Evolutionary conservation across 2,797 vertebrate genomes (phyloP).

Genomic region (Malurus splendens): DNA sequence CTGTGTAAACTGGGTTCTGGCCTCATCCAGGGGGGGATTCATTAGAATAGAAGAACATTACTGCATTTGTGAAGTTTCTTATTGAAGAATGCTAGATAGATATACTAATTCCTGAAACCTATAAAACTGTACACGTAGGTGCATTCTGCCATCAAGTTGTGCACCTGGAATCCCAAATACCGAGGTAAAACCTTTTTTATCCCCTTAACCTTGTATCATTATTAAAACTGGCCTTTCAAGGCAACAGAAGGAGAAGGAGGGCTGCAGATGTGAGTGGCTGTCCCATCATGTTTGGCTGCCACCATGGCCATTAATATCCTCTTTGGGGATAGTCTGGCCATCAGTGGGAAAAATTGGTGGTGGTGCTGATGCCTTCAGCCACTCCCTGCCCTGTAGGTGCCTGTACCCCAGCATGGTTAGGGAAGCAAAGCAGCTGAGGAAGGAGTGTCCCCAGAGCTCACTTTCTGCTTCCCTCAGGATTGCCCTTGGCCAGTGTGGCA

Average conservation of each 20-base stretch:
- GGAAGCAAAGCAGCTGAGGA: background rate
- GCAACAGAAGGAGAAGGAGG: background rate
- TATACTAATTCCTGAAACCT: too few species aligned
- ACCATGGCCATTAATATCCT: background rate
- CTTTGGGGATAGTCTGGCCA: background rate
- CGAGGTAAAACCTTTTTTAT: too few species aligned
- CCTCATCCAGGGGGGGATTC: too few species aligned
- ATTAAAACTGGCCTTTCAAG: too few species aligned
- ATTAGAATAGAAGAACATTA: too few species aligned
- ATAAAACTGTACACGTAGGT: too few species aligned
- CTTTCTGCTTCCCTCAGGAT: background rate
- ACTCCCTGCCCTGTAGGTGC: background rate
- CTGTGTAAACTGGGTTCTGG: too few species aligned
- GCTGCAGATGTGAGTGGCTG: background rate
- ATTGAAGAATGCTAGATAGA: too few species aligned
- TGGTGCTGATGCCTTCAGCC: background rate
- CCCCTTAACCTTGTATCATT: too few species aligned
- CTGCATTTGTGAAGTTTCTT: too few species aligned
- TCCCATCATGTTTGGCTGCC: background rate
- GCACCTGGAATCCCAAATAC: too few species aligned
- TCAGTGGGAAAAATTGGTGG: background rate
- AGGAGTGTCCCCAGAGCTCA: background rate
- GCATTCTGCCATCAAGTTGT: too few species aligned
- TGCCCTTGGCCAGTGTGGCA: background rate
- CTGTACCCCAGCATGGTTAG: fast-evolving